Conservation (phyloP, 2,888 invertebrate species). For the Malachius bipustulatus region DNA sequence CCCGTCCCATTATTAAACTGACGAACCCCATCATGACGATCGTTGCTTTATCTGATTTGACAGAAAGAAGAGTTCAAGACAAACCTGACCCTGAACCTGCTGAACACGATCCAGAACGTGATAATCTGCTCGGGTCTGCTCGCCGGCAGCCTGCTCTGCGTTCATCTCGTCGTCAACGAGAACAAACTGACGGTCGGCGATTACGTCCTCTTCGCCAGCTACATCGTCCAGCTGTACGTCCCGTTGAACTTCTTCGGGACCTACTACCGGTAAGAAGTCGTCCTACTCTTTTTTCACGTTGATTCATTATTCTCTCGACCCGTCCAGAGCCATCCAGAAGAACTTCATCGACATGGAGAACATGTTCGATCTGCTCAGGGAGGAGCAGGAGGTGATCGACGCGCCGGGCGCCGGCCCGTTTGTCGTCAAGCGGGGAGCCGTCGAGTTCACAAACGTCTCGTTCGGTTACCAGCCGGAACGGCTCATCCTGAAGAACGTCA, state of each 20-base stretch:
- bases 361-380: conserved; percentile 90
- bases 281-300: conserved; percentile 9
- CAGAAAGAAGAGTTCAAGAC: conserved; percentile 85
- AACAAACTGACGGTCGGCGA: conserved; percentile 76
- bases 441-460: conserved; percentile 82
- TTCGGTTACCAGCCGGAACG: conserved; percentile 81
- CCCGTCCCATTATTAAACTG: too few relatives aligned
- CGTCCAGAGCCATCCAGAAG: conserved; percentile 83
- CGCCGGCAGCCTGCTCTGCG: conserved; percentile 78
- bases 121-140: conserved; percentile 79
- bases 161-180: conserved; percentile 66
- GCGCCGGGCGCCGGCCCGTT: conserved; percentile 66
- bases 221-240: conserved; percentile 87
- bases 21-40: too few relatives aligned
- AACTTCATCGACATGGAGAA: conserved; percentile 99
- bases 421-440: conserved; percentile 53
- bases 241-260: conserved; percentile 98
- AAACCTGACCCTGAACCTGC: conserved; percentile 70
- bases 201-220: conserved; percentile 90
- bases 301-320: too few relatives aligned
- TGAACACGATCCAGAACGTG: conserved; percentile 85
- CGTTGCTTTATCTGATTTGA: too few relatives aligned
- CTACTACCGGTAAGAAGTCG: conserved; percentile 70
- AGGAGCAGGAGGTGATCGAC: conserved; percentile 79
- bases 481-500: conserved; percentile 61